phyloP scores from a whole-genome alignment of 2,797 vertebrate species.

The Rhinatrema bivittatum region DNA sequence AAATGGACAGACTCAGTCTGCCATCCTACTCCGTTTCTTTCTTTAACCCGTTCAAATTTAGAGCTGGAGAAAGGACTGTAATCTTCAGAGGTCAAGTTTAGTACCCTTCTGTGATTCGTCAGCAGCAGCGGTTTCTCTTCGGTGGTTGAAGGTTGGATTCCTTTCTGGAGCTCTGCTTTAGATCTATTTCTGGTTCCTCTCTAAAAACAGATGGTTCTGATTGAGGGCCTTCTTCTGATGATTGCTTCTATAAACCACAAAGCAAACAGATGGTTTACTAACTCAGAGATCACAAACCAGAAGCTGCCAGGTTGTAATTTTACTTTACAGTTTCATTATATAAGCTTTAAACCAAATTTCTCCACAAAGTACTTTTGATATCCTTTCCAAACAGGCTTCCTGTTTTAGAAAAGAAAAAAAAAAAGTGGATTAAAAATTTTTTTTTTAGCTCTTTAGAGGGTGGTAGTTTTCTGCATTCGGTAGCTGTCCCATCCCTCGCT shows the following conservation, averaged over 20 bases:
- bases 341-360: constrained; percentile 7
- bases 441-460: too few species aligned
- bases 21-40: too few species aligned
- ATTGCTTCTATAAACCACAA: constrained; percentile 26
- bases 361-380: too few species aligned
- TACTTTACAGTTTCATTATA: constrained; percentile 6
- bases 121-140: constrained; percentile 20
- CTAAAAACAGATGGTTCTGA: constrained; percentile 49
- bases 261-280: constrained; percentile 44
- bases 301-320: constrained; percentile 12
- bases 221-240: constrained; percentile 29
- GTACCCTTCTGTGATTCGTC: too few species aligned
- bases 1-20: too few species aligned
- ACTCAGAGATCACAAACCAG: constrained; percentile 18
- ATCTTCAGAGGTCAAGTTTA: constrained; percentile 1
- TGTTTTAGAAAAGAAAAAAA: too few species aligned
- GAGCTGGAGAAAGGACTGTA: neutral
- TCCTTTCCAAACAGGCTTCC: too few species aligned
- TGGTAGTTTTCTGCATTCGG: too few species aligned
- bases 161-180: constrained; percentile 23
- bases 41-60: constrained; percentile 5
- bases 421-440: too few species aligned
- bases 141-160: constrained; percentile 28
- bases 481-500: too few species aligned
- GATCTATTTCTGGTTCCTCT: constrained; percentile 51